Conservation (phyloP, 2,888 invertebrate genomes). For the Perithous albicinctus region DNA sequence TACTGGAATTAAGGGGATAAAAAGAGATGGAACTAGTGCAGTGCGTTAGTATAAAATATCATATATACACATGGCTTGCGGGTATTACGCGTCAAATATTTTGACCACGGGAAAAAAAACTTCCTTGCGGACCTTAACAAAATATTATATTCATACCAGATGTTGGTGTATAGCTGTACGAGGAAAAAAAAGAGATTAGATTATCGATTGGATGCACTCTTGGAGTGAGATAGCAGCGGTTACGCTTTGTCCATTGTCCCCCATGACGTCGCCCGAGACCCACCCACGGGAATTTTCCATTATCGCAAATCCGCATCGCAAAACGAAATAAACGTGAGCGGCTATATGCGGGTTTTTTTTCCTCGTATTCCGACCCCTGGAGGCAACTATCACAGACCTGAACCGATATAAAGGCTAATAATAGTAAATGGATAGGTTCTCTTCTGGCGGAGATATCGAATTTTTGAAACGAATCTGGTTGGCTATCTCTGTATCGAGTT, state of each 20-base stretch:
- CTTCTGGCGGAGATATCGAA: slow-evolving; percentile 26
- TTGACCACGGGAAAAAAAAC: slow-evolving; percentile 64
- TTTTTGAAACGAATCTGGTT: background rate
- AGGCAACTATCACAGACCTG: slow-evolving; percentile 37
- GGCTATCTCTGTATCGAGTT: slow-evolving; percentile 1
- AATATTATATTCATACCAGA: slow-evolving; percentile 72
- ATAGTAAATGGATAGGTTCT: slow-evolving; percentile 41
- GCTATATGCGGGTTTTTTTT: slow-evolving; percentile 43
- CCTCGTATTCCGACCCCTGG: slow-evolving; percentile 38
- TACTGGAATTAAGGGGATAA: slow-evolving; percentile 58
- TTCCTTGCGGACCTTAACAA: slow-evolving; percentile 63
- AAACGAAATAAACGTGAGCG: slow-evolving; percentile 36
- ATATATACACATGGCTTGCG: slow-evolving; percentile 51
- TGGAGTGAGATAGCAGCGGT: slow-evolving; percentile 47
- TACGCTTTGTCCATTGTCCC: slow-evolving; percentile 57
- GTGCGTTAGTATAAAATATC: background rate
- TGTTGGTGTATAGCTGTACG: background rate
- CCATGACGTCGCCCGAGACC: slow-evolving; percentile 24
- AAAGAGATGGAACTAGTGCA: slow-evolving; percentile 46
- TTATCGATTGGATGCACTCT: slow-evolving; percentile 50
- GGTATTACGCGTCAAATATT: slow-evolving; percentile 69
- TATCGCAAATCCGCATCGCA: slow-evolving; percentile 60
- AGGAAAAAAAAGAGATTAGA: slow-evolving; percentile 40
- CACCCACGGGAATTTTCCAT: slow-evolving; percentile 62
- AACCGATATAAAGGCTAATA: slow-evolving; percentile 48